Percentiles rank a stretch among this genome's conserved stretches.
These are phyloP conservation scores for Caranx ignobilis DNA, from an alignment of 2,113 vertebrate genomes.

Conservation along the genomic window DNA sequence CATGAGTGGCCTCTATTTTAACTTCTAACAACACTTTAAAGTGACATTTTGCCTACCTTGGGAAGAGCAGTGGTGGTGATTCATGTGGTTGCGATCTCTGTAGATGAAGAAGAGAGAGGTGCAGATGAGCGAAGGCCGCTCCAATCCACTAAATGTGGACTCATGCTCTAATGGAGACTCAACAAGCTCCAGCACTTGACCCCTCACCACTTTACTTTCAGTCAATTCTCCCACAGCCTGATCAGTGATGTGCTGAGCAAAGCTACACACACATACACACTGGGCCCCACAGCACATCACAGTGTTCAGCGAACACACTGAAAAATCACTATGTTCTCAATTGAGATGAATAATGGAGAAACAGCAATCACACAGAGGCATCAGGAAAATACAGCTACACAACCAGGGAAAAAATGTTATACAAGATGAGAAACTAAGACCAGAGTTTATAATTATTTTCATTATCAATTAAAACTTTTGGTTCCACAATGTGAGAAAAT, in stretches of 20 bases:
- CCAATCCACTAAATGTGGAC: background rate
- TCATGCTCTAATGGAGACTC: slow-evolving; percentile 40
- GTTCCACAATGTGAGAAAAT: background rate
- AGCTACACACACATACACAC: no score
- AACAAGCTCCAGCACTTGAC: slow-evolving; percentile 3
- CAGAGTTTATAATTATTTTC: background rate
- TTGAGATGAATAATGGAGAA: background rate
- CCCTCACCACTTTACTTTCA: slow-evolving; percentile 14
- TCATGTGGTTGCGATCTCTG: slow-evolving; percentile 54
- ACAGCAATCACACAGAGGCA: slow-evolving; percentile 15
- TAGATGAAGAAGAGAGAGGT: background rate
- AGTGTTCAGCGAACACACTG: slow-evolving; percentile 9
- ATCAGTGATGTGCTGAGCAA: background rate
- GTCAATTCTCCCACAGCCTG: slow-evolving; percentile 9
- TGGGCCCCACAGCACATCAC: background rate
- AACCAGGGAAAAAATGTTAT: background rate
- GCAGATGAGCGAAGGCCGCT: background rate
- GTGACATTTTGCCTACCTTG: slow-evolving; percentile 60
- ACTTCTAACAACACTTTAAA: slow-evolving; percentile 6
- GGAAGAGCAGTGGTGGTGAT: slow-evolving; percentile 67
- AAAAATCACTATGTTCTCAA: slow-evolving; percentile 3
- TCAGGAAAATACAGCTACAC: background rate
- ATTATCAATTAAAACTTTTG: background rate
- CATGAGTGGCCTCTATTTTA: slow-evolving; percentile 9
- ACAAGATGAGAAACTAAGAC: background rate